A percentile compares a stretch with the other conserved stretches of the same genome.
These are phyloP conservation scores for Lynx canadensis DNA, from an alignment of 2,113 vertebrate genomes.

Conservation along the genomic window DNA sequence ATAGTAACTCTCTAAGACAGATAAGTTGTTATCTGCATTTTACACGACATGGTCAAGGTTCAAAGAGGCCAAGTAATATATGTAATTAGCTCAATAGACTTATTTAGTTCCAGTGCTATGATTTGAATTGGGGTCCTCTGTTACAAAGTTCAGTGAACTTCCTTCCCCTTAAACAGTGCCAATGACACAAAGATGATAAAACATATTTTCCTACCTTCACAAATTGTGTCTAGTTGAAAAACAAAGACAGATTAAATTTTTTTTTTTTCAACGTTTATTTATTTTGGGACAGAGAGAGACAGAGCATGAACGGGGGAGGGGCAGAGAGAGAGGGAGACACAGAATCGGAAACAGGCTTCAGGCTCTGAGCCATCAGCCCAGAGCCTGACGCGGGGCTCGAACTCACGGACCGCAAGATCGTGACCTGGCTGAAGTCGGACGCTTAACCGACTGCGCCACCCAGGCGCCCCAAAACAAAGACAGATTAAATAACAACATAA, in stretches of 20 bases:
- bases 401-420: no score
- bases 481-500: slow-evolving; percentile 18
- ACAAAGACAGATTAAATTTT: neutral
- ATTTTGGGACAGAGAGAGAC: no score
- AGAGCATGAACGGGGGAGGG: no score
- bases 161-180: neutral
- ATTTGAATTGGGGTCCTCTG: neutral
- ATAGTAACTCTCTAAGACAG: neutral
- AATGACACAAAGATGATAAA: neutral
- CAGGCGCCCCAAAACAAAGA: neutral
- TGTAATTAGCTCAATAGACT: neutral
- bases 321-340: no score
- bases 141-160: neutral
- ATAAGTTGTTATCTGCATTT: neutral
- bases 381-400: no score
- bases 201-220: neutral
- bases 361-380: no score
- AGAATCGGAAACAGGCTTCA: no score
- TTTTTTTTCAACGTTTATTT: no score
- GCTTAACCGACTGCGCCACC: no score
- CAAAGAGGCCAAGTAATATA: neutral
- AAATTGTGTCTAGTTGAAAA: neutral
- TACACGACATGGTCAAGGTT: neutral
- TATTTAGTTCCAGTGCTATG: neutral
- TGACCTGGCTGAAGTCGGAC: no score